Evolutionary conservation across 2,888 invertebrate genomes (phyloP), one percentile per base, ranked within the genome.

Genomic region (Zygogramma bicolorata): DNA sequence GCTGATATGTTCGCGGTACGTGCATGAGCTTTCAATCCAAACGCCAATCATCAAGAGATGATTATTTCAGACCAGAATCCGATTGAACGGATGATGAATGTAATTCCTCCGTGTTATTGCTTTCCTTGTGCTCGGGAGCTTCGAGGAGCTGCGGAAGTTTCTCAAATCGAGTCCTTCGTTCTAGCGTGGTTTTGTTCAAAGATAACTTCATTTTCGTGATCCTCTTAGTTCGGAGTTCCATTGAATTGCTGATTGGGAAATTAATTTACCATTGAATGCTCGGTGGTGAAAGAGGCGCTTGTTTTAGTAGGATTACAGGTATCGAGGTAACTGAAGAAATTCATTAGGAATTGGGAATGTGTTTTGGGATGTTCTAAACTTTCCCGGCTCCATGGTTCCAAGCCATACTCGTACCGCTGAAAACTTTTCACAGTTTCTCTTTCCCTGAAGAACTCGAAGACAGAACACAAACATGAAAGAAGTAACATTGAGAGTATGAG

Each of bases 1-100:
- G 27, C 29, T 63, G 63, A 63, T 46, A 20, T 63, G 29, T 46
- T 18, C 6, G 63, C n/a, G 63, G 63, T 5, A 46, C 46, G 46
- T 42, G 63, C 63, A 62, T 15, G 25, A 62, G 42, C 46, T 29
- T 38, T 29, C 63, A 46, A 29, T 63, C 15, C 29, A 5, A 63
- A 63, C 8, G 63, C 29, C 46, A 46, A 27, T 63, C 46, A 63
- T 29, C 46, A 29, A 29, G 27, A 13, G 53, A 13, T 53, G 13
- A 27, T 53, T 25, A 46, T 46, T 46, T 20, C 46, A 46, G 46
- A 20, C 46, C 18, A 18, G 46, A 20, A 46, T 46, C 18, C 20
- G 10, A 46, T 46, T 10, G 46, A 20, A 46, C 20, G 46, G 46
- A 18, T 46, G 46, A 20, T 46, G 46, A 46, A 46, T 20, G 22